Conservation (phyloP, 2,113 vertebrate genomes). For the Zosterops hypoxanthus region DNA sequence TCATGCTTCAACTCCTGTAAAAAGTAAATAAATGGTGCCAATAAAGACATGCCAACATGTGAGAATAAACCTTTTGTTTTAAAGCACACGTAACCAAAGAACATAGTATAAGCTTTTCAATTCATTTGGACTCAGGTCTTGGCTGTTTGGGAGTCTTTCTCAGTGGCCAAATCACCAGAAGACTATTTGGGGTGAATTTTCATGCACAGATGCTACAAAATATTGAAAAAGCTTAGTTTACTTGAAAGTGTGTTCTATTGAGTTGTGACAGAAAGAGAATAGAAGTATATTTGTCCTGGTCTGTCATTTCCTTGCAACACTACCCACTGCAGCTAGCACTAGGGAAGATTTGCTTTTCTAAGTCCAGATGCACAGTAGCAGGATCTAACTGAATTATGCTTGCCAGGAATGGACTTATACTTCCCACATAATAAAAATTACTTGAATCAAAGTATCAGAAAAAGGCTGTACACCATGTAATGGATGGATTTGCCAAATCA, state of each 20-base stretch:
- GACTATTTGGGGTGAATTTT: background rate
- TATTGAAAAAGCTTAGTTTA: background rate
- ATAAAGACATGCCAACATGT: background rate
- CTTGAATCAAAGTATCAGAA: background rate
- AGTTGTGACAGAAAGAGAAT: background rate
- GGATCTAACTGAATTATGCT: background rate
- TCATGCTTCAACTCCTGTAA: conserved; percentile 35
- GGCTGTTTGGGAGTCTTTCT: background rate
- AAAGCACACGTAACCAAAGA: background rate
- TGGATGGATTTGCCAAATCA: background rate
- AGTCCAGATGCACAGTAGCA: background rate
- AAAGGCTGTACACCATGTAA: background rate
- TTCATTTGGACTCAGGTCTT: background rate
- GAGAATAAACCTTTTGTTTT: conserved; percentile 61
- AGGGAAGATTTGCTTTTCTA: background rate
- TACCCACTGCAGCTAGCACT: background rate
- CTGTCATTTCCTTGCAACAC: background rate
- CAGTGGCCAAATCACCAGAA: background rate
- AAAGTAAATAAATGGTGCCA: conserved; percentile 36
- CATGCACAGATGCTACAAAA: background rate
- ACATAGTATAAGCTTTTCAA: background rate
- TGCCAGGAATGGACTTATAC: background rate
- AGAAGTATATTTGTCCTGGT: background rate
- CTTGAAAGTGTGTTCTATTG: background rate
- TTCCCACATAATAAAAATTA: background rate